Percentiles rank a stretch among this genome's conserved stretches.
Conservation (phyloP, 1,140 invertebrate genomes). For the Cheumatopsyche charites region DNA sequence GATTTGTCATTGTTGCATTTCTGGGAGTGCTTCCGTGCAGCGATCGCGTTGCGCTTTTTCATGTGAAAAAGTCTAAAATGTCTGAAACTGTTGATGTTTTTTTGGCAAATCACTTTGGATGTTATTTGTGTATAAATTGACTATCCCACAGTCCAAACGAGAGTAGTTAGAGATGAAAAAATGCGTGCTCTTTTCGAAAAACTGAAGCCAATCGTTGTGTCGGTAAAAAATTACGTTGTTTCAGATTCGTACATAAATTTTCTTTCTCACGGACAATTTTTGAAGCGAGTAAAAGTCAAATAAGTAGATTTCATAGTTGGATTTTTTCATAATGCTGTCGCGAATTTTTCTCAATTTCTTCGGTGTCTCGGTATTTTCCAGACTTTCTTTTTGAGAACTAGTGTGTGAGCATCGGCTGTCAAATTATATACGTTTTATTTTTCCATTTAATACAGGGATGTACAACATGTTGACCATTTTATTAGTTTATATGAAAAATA, state of each 20-base stretch:
- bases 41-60: too few relatives aligned
- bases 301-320: background rate
- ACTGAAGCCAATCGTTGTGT: slow-evolving; percentile 2
- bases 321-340: too few relatives aligned
- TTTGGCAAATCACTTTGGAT: too few relatives aligned
- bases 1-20: too few relatives aligned
- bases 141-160: too few relatives aligned
- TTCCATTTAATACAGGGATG: background rate
- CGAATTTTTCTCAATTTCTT: slow-evolving; percentile 9
- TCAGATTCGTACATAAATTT: slow-evolving; percentile 4
- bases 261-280: slow-evolving; percentile 19
- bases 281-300: slow-evolving; percentile 1
- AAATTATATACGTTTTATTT: background rate
- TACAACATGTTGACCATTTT: background rate
- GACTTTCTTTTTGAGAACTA: background rate
- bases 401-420: too few relatives aligned
- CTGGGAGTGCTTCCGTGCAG: too few relatives aligned
- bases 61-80: too few relatives aligned
- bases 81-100: too few relatives aligned
- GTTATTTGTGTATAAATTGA: too few relatives aligned
- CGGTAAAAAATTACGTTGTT: background rate
- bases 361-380: slow-evolving; percentile 2
- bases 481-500: slow-evolving; percentile 28
- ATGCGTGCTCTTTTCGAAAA: background rate
- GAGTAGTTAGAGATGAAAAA: too few relatives aligned